Percentiles rank a stretch among this genome's conserved stretches.
phyloP scores from a whole-genome alignment of 2,113 vertebrate species.

The Pitta sordida region DNA sequence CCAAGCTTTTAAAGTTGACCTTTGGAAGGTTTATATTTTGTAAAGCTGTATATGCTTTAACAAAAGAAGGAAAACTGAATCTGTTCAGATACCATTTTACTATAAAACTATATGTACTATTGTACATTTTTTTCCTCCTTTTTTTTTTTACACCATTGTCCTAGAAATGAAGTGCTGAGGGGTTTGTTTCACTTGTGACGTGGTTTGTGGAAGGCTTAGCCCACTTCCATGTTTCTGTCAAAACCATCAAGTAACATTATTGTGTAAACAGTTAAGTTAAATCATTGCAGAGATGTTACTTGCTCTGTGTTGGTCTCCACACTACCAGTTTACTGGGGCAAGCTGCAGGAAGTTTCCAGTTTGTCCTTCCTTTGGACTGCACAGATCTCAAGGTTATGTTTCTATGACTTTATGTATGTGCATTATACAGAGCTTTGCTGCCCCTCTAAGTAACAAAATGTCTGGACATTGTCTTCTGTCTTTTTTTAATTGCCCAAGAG shows the following conservation, averaged over 20 bases:
- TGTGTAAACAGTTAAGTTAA: not conserved
- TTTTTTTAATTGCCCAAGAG: constrained; percentile 53
- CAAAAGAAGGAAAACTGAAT: constrained; percentile 44
- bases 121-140: constrained; percentile 15
- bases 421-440: constrained; percentile 22
- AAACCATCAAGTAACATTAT: not conserved
- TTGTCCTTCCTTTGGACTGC: constrained; percentile 32
- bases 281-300: constrained; percentile 4
- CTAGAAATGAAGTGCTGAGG: constrained; percentile 8
- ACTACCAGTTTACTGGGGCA: not conserved
- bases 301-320: not conserved
- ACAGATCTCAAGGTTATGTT: constrained; percentile 44
- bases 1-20: constrained; percentile 57
- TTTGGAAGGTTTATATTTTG: constrained; percentile 60
- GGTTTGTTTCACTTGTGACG: constrained; percentile 17
- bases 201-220: not conserved
- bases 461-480: not conserved
- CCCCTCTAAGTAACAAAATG: constrained; percentile 16
- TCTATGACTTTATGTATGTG: constrained; percentile 31
- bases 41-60: constrained; percentile 65
- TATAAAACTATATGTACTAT: constrained; percentile 60
- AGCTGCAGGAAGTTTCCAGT: constrained; percentile 28
- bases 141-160: constrained; percentile 43
- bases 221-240: not conserved
- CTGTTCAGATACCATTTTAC: constrained; percentile 25